phyloP scores from a whole-genome alignment of 2,113 vertebrate species.

The Emberiza fucata region DNA sequence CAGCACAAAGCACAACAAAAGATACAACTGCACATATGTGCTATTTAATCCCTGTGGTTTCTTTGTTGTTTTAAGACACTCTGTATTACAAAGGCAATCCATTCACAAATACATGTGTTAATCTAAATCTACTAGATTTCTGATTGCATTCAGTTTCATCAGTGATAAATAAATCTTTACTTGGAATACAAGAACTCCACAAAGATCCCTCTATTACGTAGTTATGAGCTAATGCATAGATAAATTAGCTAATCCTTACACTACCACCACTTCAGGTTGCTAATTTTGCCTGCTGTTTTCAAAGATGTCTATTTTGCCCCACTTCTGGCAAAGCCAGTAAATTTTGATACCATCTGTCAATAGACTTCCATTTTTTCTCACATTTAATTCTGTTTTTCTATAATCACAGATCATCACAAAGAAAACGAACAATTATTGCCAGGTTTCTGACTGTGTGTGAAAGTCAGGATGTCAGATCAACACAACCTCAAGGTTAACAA shows the following conservation, averaged over 20 bases:
- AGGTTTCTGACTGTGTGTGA: conserved; percentile 36
- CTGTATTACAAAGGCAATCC: neutral
- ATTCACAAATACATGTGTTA: neutral
- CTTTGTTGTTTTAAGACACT: neutral
- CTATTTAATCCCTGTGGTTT: neutral
- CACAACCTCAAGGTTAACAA: conserved; percentile 53
- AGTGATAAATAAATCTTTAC: neutral
- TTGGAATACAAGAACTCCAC: neutral
- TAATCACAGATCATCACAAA: conserved; percentile 16
- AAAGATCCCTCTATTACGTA: neutral
- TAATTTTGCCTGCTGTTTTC: neutral
- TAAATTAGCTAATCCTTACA: neutral
- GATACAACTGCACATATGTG: neutral
- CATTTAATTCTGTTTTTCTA: conserved; percentile 39
- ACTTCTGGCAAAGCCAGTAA: neutral
- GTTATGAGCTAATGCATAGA: neutral
- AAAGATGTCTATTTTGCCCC: neutral
- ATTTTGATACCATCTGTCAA: neutral
- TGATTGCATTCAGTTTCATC: neutral
- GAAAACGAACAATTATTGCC: conserved; percentile 51
- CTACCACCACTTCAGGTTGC: neutral
- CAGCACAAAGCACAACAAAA: neutral
- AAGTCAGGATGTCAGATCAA: conserved; percentile 61
- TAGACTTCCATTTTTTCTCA: neutral
- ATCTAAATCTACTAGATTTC: neutral